These are phyloP conservation scores for Bos taurus DNA, from an alignment of 2,113 vertebrate genomes.

Conservation along the genomic window ARS-UCD2.0 NC_037342.1:23549501-23550000, in stretches of 20 bases:
- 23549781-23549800: not conserved
- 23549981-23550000: not conserved
- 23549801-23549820: not conserved
- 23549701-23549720: not conserved
- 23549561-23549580: not conserved
- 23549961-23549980: not conserved
- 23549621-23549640: not conserved
- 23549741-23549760: not conserved
- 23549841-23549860: not conserved
- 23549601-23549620: not conserved
- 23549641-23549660: not conserved
- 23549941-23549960: not conserved
- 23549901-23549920: not conserved
- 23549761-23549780: slow-evolving; percentile 29
- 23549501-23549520: not conserved
- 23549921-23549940: not conserved
- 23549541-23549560: not conserved
- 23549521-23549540: not conserved
- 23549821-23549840: not conserved
- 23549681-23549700: not conserved
- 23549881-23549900: not conserved
- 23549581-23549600: not conserved
- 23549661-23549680: not conserved
- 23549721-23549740: not conserved
- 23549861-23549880: not conserved